A percentile compares a stretch with the other conserved stretches of the same genome.
Evolutionary conservation across 2,888 invertebrate genomes (phyloP).

Genomic region (Drosophila rubida): DNA sequence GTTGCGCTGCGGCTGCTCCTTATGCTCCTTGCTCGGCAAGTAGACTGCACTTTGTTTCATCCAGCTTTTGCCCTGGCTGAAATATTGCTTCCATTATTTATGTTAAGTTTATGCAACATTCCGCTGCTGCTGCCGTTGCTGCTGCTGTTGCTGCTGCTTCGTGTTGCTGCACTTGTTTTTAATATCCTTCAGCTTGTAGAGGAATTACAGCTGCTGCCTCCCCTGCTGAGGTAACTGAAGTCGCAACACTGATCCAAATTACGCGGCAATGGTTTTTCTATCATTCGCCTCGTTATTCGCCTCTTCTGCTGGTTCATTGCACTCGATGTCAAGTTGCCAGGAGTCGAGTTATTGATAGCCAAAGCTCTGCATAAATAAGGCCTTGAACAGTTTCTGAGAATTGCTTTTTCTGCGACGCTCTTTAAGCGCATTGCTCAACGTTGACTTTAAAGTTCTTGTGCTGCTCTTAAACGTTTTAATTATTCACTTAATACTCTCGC

Average conservation of each 20-base stretch:
- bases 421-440: too few species aligned
- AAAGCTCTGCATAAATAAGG: slow-evolving; percentile 15
- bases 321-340: background rate
- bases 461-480: slow-evolving; percentile 5
- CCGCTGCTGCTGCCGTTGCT: slow-evolving; percentile 30
- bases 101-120: slow-evolving; percentile 76
- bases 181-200: slow-evolving; percentile 78
- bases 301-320: slow-evolving; percentile 11
- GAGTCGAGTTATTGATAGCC: slow-evolving; percentile 21
- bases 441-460: background rate
- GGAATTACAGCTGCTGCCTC: slow-evolving; percentile 59
- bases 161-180: slow-evolving; percentile 73
- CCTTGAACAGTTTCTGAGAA: slow-evolving; percentile 2
- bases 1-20: slow-evolving; percentile 66
- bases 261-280: slow-evolving; percentile 67
- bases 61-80: slow-evolving; percentile 47
- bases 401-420: slow-evolving; percentile 8
- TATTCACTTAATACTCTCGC: background rate
- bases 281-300: slow-evolving; percentile 72
- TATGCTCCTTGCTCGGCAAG: slow-evolving; percentile 14
- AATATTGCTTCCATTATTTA: slow-evolving; percentile 80
- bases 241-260: slow-evolving; percentile 48
- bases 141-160: slow-evolving; percentile 19
- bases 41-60: slow-evolving; percentile 52
- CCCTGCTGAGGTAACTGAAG: slow-evolving; percentile 36